A percentile compares a stretch with the other conserved stretches of the same genome.
These are phyloP conservation scores for Elaphurus davidianus DNA, from an alignment of 2,113 vertebrate species.

Conservation along the genomic window DNA sequence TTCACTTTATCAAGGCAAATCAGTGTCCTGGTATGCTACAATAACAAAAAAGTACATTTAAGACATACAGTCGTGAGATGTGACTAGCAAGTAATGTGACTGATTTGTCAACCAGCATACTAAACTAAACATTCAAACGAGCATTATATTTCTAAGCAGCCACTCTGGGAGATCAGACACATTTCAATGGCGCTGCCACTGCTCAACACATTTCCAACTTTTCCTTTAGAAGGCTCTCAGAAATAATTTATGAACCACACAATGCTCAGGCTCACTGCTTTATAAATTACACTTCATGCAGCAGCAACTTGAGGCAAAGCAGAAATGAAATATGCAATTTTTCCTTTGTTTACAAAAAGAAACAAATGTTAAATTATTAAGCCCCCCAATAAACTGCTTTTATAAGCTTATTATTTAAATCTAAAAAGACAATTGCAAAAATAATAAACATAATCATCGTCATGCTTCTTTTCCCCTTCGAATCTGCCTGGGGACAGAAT, in stretches of 20 bases:
- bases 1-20: background rate
- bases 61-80: background rate
- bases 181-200: background rate
- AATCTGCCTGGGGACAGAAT: background rate
- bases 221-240: background rate
- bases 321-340: constrained; percentile 25
- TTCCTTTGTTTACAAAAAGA: constrained; percentile 27
- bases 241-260: constrained; percentile 48
- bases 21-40: background rate
- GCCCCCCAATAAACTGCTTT: background rate
- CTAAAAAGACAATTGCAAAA: background rate
- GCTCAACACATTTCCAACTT: constrained; percentile 31
- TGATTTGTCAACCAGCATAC: constrained; percentile 15
- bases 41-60: background rate
- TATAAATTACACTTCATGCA: constrained; percentile 21
- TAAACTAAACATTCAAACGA: constrained; percentile 7
- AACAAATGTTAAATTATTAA: constrained; percentile 30
- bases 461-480: background rate
- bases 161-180: constrained; percentile 30
- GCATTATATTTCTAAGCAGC: background rate
- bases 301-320: constrained; percentile 25
- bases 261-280: constrained; percentile 32
- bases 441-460: background rate
- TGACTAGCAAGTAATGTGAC: constrained; percentile 14
- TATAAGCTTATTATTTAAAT: background rate